Percentiles rank a stretch among this genome's conserved stretches.
These are phyloP conservation scores for Myiagra hebetior DNA, from an alignment of 2,113 vertebrate species.

Conservation along the genomic window DNA sequence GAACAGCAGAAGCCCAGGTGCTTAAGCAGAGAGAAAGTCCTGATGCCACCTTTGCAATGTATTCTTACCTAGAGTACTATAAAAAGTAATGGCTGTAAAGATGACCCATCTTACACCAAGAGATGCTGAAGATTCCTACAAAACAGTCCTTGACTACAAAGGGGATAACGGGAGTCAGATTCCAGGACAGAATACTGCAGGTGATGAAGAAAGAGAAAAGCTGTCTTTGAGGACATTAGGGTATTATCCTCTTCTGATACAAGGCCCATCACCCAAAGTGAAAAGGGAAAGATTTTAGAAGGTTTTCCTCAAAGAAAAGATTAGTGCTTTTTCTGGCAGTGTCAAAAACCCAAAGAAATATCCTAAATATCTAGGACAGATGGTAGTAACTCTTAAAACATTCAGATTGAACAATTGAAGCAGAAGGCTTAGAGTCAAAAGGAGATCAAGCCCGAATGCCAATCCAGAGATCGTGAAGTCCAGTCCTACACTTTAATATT, in stretches of 20 bases:
- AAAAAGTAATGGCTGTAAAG: slow-evolving; percentile 16
- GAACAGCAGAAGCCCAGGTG: slow-evolving; percentile 57
- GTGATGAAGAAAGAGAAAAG: slow-evolving; percentile 56
- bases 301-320: slow-evolving; percentile 31
- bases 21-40: slow-evolving; percentile 48
- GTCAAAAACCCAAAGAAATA: not conserved
- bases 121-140: slow-evolving; percentile 47
- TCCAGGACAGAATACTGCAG: slow-evolving; percentile 60
- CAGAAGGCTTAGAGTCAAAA: not conserved
- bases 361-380: not conserved
- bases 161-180: slow-evolving; percentile 7
- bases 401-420: not conserved
- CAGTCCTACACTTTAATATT: not conserved
- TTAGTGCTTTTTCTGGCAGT: slow-evolving; percentile 53
- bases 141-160: slow-evolving; percentile 43
- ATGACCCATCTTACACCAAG: slow-evolving; percentile 57
- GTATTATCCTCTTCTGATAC: slow-evolving; percentile 5
- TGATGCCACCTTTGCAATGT: slow-evolving; percentile 33
- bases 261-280: slow-evolving; percentile 73
- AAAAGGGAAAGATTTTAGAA: slow-evolving; percentile 45
- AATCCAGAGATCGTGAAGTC: not conserved
- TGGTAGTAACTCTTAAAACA: slow-evolving; percentile 1
- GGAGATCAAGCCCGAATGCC: not conserved
- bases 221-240: slow-evolving; percentile 48
- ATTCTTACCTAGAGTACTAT: not conserved